Conservation (phyloP, 1,140 invertebrate species). For the Brachionus rubens region DNA sequence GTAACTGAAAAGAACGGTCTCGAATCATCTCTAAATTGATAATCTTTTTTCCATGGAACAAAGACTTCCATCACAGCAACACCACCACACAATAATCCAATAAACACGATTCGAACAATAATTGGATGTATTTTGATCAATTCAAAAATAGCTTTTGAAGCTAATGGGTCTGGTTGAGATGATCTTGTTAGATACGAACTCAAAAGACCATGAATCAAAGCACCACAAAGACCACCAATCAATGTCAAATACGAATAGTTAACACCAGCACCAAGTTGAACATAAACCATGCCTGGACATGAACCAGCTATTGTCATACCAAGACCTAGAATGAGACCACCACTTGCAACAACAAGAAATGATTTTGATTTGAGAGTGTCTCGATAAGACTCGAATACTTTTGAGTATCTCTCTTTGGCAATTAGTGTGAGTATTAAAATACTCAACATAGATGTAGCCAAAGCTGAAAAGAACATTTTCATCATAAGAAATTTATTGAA, state of each 20-base stretch:
- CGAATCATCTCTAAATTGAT: not conserved
- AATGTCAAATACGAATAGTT: slow-evolving; percentile 9
- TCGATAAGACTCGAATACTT: slow-evolving; percentile 21
- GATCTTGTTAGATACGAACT: not conserved
- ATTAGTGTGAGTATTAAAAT: not conserved
- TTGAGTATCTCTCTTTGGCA: slow-evolving; percentile 6
- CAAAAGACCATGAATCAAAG: not conserved
- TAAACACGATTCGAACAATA: not conserved
- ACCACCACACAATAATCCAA: not conserved
- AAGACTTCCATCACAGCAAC: slow-evolving; percentile 22
- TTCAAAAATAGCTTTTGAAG: not conserved
- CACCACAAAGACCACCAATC: not conserved
- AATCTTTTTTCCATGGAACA: slow-evolving; percentile 29
- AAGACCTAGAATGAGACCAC: slow-evolving; percentile 27
- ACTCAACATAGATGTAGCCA: not conserved
- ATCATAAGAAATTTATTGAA: slow-evolving; percentile 40
- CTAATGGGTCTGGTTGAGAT: not conserved
- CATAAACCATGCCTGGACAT: slow-evolving; percentile 30
- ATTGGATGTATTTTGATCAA: not conserved
- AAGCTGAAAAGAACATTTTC: slow-evolving; percentile 41
- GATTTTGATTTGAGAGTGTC: not conserved
- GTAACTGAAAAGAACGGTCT: not conserved
- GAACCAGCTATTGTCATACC: slow-evolving; percentile 19
- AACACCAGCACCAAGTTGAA: slow-evolving; percentile 24
- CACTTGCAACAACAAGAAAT: not conserved